These are phyloP conservation scores for Brachionus paranguensis DNA, from an alignment of 1,140 invertebrate genomes.

Conservation along the genomic window DNA sequence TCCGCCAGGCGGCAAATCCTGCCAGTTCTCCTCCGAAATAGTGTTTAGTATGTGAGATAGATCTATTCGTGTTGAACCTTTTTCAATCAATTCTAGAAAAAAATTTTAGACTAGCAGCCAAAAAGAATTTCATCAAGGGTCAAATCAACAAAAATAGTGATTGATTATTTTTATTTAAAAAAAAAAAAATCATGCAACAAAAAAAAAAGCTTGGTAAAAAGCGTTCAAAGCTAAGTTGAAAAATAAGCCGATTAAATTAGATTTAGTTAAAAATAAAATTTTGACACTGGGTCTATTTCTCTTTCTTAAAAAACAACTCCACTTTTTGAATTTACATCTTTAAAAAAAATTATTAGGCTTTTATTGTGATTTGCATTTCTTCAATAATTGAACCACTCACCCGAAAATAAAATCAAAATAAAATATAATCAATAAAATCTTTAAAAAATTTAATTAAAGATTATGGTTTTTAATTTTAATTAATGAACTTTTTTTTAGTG, in stretches of 20 bases:
- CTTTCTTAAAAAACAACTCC: not conserved
- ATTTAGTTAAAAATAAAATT: not conserved
- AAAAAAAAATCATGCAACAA: slow-evolving; percentile 14
- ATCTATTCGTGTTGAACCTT: not conserved
- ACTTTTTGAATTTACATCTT: not conserved
- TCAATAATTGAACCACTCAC: too few species aligned
- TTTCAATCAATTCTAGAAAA: slow-evolving; percentile 38
- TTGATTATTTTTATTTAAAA: not conserved
- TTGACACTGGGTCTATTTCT: not conserved
- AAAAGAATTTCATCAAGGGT: not conserved
- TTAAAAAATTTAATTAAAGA: too few species aligned
- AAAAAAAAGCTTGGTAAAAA: not conserved
- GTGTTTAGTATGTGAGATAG: not conserved
- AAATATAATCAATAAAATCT: too few species aligned
- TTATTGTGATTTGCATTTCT: not conserved
- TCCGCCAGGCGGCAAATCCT: slow-evolving; percentile 33
- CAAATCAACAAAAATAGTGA: not conserved
- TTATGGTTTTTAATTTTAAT: too few species aligned
- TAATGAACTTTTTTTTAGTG: too few species aligned
- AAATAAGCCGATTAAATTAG: not conserved
- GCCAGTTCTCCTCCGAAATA: slow-evolving; percentile 32
- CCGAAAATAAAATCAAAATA: too few species aligned
- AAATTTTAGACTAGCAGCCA: not conserved
- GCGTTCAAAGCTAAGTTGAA: not conserved
- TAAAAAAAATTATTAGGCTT: not conserved